Conservation (phyloP, 2,113 vertebrate species). For the Gadus macrocephalus region DNA sequence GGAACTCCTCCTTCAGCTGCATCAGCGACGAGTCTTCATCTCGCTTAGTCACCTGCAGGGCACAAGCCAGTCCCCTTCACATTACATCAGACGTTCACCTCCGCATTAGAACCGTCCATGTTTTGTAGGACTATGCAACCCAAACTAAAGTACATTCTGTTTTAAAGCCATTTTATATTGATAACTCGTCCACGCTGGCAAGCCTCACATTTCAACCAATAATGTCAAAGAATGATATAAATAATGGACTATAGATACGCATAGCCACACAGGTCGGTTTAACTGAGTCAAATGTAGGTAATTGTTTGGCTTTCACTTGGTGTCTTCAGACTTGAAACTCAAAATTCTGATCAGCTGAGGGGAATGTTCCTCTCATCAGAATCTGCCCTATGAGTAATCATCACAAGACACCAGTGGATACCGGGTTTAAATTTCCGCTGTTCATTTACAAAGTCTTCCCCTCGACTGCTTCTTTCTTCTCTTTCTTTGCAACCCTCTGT, state of each 20-base stretch:
- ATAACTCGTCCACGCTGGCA: not conserved
- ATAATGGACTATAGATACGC: too few species aligned
- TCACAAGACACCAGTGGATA: conserved; percentile 52
- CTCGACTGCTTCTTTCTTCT: too few species aligned
- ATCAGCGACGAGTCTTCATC: conserved; percentile 97
- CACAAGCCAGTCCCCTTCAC: not conserved
- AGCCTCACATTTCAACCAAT: too few species aligned
- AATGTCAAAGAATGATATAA: too few species aligned
- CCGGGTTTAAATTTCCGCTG: not conserved
- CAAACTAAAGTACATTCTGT: too few species aligned
- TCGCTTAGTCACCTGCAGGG: conserved; percentile 90
- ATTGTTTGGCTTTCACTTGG: conserved; percentile 3
- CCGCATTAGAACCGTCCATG: too few species aligned
- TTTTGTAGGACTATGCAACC: too few species aligned
- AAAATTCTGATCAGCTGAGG: conserved; percentile 57
- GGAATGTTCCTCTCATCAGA: conserved; percentile 51
- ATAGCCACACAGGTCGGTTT: too few species aligned
- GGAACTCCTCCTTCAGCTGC: conserved; percentile 96
- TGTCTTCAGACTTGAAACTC: conserved; percentile 62
- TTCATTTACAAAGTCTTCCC: not conserved
- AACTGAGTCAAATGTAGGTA: too few species aligned
- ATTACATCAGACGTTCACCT: not conserved
- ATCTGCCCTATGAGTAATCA: conserved; percentile 73
- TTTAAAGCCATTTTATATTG: not conserved
- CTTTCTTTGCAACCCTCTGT: too few species aligned